These are phyloP conservation scores for Parthenolecanium corni DNA, from an alignment of 2,888 invertebrate species.

Conservation along the genomic window DNA sequence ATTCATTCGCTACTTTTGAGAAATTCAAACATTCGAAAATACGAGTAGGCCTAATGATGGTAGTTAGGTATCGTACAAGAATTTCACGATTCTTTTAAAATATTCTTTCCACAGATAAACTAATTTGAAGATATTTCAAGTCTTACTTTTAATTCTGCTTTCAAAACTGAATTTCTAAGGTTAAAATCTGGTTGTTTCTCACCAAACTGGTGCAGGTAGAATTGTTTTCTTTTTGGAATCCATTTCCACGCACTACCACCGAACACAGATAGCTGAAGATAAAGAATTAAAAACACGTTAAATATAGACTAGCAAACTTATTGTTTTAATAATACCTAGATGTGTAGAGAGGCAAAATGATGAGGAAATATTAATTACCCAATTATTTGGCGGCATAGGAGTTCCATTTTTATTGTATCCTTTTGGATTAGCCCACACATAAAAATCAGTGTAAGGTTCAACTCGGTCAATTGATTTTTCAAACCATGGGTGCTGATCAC, in stretches of 20 bases:
- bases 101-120: too few relatives aligned
- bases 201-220: conserved; percentile 69
- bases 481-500: conserved; percentile 45
- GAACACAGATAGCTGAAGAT: conserved; percentile 27
- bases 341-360: too few relatives aligned
- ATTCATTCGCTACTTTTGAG: too few relatives aligned
- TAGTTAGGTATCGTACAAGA: too few relatives aligned
- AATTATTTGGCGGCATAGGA: conserved; percentile 35
- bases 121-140: too few relatives aligned
- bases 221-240: conserved; percentile 52
- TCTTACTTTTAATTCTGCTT: too few relatives aligned
- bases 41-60: too few relatives aligned
- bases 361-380: conserved; percentile 32
- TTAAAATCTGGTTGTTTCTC: conserved; percentile 69
- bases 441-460: conserved; percentile 41
- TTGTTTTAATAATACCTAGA: too few relatives aligned
- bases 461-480: conserved; percentile 36
- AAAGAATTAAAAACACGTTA: too few relatives aligned
- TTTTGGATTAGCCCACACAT: conserved; percentile 39
- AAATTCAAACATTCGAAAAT: too few relatives aligned
- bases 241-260: conserved; percentile 66
- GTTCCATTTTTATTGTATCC: conserved; percentile 33
- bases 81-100: conserved; percentile 22
- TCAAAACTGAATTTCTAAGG: conserved; percentile 28
- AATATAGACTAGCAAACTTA: too few relatives aligned